A percentile compares a stretch with the other conserved stretches of the same genome.
Conservation (phyloP, 2,113 vertebrate genomes). For the Myotis brandtii region DNA sequence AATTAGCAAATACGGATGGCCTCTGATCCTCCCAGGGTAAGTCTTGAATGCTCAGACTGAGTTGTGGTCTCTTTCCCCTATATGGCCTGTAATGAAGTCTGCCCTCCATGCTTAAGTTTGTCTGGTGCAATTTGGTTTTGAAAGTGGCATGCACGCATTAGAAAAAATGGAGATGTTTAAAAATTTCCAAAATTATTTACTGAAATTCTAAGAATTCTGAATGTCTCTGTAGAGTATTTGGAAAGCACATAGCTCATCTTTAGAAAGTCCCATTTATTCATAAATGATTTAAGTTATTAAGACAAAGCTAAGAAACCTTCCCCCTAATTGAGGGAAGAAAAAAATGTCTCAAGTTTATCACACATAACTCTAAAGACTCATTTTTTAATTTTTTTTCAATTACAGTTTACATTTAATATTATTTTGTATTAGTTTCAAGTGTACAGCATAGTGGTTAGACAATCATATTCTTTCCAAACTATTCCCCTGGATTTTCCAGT, state of each 20-base stretch:
- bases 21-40: neutral
- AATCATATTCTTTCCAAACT: neutral
- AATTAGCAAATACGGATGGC: neutral
- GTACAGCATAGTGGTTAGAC: neutral
- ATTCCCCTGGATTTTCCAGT: neutral
- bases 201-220: neutral
- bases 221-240: neutral
- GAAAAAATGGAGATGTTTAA: neutral
- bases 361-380: neutral
- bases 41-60: neutral
- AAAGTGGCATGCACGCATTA: neutral
- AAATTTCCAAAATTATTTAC: neutral
- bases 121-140: neutral
- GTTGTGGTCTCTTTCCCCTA: neutral
- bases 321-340: neutral
- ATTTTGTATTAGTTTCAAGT: neutral
- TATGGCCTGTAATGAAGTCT: neutral
- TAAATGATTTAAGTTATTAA: neutral
- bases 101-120: neutral
- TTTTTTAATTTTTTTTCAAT: neutral
- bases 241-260: neutral
- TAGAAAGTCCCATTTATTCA: neutral
- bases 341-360: neutral
- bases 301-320: neutral
- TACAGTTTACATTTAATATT: neutral